Conservation (phyloP, 2,888 invertebrate genomes). For the Drymonia ruficornis region DNA sequence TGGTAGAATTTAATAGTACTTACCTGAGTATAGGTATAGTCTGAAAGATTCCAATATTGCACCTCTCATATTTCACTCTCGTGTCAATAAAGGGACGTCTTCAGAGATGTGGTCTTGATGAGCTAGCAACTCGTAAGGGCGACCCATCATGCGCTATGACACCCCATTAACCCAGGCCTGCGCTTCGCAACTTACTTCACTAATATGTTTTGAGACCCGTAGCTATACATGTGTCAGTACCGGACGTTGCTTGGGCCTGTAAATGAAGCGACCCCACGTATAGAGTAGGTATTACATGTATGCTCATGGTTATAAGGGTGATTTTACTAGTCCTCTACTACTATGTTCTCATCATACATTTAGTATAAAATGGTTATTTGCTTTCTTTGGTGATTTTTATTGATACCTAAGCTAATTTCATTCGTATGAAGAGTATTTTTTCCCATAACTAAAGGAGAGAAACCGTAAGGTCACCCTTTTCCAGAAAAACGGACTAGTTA, state of each 20-base stretch:
- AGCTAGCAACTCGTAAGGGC: slow-evolving; percentile 65
- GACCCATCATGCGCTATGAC: slow-evolving; percentile 78
- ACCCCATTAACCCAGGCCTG: slow-evolving; percentile 76
- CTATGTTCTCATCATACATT: too few species aligned
- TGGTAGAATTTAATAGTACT: not conserved
- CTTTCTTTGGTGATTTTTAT: too few species aligned
- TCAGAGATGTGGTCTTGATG: slow-evolving; percentile 59
- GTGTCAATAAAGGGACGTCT: slow-evolving; percentile 66
- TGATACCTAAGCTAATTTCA: too few species aligned
- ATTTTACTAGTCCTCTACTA: too few species aligned
- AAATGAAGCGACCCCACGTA: slow-evolving; percentile 47
- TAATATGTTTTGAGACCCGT: slow-evolving; percentile 68
- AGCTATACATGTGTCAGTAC: slow-evolving; percentile 26
- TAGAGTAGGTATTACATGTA: slow-evolving; percentile 18
- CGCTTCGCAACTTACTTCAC: slow-evolving; percentile 67
- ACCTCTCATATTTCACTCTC: slow-evolving; percentile 56
- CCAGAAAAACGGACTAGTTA: too few species aligned
- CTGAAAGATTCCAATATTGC: slow-evolving; percentile 24
- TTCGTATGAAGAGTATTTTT: too few species aligned
- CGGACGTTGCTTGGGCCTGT: slow-evolving; percentile 49
- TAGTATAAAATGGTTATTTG: too few species aligned
- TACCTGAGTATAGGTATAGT: not conserved
- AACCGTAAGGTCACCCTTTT: too few species aligned
- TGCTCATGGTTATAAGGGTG: too few species aligned
- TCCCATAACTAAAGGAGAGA: too few species aligned